phyloP scores from a whole-genome alignment of 2,113 vertebrate species.

The Calypte anna region DNA sequence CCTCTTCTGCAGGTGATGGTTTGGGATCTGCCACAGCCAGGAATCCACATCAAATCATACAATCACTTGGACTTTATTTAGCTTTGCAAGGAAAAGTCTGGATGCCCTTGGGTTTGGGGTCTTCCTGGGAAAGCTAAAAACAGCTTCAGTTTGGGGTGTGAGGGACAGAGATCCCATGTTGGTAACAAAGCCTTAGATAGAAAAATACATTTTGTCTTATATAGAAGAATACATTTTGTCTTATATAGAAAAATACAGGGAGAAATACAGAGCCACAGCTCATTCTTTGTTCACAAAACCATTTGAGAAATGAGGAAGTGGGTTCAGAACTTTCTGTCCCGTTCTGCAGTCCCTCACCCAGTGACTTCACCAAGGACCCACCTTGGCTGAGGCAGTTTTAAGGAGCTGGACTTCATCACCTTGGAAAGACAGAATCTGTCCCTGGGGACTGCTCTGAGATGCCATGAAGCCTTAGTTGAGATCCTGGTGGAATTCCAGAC shows the following conservation, averaged over 20 bases:
- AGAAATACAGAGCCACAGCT: neutral
- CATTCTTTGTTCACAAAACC: neutral
- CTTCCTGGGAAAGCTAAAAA: neutral
- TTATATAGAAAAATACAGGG: neutral
- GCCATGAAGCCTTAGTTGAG: neutral
- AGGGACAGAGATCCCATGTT: neutral
- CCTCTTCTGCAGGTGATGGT: neutral
- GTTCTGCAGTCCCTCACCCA: rapidly evolving
- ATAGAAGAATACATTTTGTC: too few species aligned
- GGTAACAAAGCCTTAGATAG: neutral
- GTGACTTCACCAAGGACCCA: neutral
- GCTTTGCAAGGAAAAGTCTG: neutral
- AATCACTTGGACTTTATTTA: slow-evolving; percentile 22
- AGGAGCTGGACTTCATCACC: neutral
- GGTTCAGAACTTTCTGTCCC: neutral
- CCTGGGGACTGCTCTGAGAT: neutral
- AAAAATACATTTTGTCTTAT: too few species aligned
- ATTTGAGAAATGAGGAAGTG: neutral
- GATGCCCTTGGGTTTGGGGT: neutral
- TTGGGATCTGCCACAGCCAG: neutral
- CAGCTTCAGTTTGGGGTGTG: neutral
- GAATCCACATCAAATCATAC: neutral
- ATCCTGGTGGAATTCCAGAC: neutral
- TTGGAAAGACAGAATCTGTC: neutral
- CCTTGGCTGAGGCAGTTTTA: neutral